Conservation (phyloP, 1,140 invertebrate genomes). For the Psilanteris sp. region DNA sequence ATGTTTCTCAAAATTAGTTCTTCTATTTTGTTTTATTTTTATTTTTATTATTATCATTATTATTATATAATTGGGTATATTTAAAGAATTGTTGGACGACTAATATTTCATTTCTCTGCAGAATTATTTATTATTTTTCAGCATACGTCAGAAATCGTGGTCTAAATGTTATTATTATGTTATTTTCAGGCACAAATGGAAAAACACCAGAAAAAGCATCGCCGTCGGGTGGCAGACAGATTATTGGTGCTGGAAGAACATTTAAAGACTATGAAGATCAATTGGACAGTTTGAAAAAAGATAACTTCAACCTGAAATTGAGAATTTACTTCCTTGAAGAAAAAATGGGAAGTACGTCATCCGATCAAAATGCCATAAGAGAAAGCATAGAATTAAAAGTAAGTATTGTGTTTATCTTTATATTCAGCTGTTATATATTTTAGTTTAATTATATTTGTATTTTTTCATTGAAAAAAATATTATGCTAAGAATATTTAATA, state of each 20-base stretch:
- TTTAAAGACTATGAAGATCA: conserved; percentile 96
- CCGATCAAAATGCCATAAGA: conserved; percentile 84
- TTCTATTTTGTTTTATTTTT: too few species aligned
- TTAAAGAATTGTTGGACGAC: too few species aligned
- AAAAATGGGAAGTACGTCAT: conserved; percentile 84
- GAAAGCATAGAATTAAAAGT: conserved; percentile 90
- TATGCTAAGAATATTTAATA: too few species aligned
- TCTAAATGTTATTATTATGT: too few species aligned
- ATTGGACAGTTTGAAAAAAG: conserved; percentile 88
- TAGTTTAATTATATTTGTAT: not conserved
- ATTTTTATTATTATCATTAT: too few species aligned
- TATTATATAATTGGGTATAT: too few species aligned
- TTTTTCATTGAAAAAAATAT: too few species aligned
- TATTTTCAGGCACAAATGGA: conserved; percentile 65
- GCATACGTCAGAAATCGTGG: too few species aligned
- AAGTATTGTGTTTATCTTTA: conserved; percentile 8
- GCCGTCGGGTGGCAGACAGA: conserved; percentile 64
- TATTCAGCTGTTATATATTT: not conserved
- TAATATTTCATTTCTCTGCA: too few species aligned
- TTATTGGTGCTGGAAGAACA: conserved; percentile 82
- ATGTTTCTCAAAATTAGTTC: too few species aligned
- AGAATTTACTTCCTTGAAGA: conserved; percentile 95
- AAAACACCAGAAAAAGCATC: conserved; percentile 69
- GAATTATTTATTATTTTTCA: too few species aligned
- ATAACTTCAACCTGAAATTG: conserved; percentile 95